Conservation (phyloP, 2,888 invertebrate genomes). For the Synergus umbraculus region DNA sequence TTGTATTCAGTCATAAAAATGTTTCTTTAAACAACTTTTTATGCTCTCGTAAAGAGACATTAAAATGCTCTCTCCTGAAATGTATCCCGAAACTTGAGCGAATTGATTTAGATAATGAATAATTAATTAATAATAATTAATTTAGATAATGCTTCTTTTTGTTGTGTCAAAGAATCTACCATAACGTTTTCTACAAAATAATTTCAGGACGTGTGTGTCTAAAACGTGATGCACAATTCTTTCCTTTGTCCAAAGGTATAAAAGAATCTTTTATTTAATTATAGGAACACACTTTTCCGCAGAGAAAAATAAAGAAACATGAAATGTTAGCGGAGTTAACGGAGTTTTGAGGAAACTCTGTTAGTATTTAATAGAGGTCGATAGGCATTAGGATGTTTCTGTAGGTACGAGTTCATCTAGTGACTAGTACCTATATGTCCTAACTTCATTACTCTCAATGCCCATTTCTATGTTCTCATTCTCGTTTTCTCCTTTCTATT, state of each 20-base stretch:
- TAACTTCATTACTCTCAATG: slow-evolving; percentile 30
- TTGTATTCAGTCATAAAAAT: not conserved
- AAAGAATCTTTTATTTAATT: slow-evolving; percentile 4
- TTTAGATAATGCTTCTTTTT: too few relatives aligned
- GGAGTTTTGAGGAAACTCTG: slow-evolving; percentile 5
- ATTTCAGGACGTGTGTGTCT: too few relatives aligned
- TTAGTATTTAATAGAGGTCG: slow-evolving; percentile 14
- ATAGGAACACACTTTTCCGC: not conserved
- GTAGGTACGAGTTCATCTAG: not conserved
- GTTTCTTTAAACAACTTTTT: not conserved
- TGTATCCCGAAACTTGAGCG: too few relatives aligned
- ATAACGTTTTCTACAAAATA: too few relatives aligned
- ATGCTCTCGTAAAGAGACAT: not conserved
- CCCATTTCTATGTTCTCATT: slow-evolving; percentile 30
- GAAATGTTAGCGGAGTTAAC: slow-evolving; percentile 4
- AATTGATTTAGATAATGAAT: too few relatives aligned
- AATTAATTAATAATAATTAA: too few relatives aligned
- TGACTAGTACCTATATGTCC: not conserved
- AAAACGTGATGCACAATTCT: too few relatives aligned
- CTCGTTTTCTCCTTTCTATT: slow-evolving; percentile 29
- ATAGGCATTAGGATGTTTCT: slow-evolving; percentile 14
- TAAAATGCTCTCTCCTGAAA: not conserved
- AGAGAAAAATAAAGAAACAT: too few relatives aligned
- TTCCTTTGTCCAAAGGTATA: not conserved
- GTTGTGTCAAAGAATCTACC: too few relatives aligned